Evolutionary conservation across 2,888 invertebrate species (phyloP), one percentile per base, ranked within the genome.

Genomic region (Flexamia atlantica): DNA sequence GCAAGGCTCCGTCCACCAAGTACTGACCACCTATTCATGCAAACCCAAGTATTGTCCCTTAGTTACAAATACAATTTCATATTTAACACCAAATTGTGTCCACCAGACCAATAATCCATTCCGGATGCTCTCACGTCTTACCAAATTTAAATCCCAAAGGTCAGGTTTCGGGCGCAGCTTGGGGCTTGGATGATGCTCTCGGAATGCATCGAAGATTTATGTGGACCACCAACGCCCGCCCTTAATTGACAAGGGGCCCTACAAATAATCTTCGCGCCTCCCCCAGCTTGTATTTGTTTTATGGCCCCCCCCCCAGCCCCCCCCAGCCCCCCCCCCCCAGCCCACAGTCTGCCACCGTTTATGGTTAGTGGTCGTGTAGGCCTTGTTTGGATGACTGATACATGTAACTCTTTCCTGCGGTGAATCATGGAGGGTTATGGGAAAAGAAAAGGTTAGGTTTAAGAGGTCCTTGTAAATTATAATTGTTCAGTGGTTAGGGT

Each of bases 251-350:
- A 79, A 79, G 79, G 20, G 79, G 17, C 53, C 57, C 79, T 79
- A 79, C 79, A 79, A 79, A 79, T 79, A 50, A 79, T 79, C 79
- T 79, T 79, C 79, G 28, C 79, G 57, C 79, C 57, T 57, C 76
- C 76, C 32, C 76, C 72, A 32, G 17, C 50, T 32, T 79, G 57
- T 79, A 79, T 79, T 79, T 79, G 79, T 79, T 79, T 79, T 76
- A 76, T 76, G 23, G 46, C 74, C 25, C 5, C 9, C 40, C 20
- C 72, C n/a, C n/a, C n/a, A n/a, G n/a, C n/a, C 32, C 32, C 30
- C 23, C 72, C 30, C 2, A 23, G 60, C 30, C n/a, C n/a, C 72
- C n/a, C 32, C 32, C 30, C 23, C 72, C 30, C 2, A 23, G 60
- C 30, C n/a, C n/a, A n/a, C n/a, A 32, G 74, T 70, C 10, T 30